phyloP scores from a whole-genome alignment of 2,888 invertebrate genomes.

The Drosophila testacea region DNA sequence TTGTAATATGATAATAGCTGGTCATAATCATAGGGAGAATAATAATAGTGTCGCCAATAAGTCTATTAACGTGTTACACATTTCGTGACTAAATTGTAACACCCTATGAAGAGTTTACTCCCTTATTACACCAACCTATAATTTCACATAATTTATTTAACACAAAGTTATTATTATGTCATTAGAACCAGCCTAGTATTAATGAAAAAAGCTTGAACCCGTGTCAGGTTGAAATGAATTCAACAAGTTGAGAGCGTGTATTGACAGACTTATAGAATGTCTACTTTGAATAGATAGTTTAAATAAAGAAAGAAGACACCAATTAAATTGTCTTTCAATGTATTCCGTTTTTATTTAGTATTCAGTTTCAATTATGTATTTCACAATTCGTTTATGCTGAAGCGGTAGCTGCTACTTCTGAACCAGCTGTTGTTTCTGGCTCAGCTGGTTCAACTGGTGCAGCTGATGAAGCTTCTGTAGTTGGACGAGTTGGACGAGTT shows the following conservation, averaged over 20 bases:
- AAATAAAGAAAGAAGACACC: too few relatives aligned
- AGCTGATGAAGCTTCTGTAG: background rate
- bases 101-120: background rate
- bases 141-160: background rate
- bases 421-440: too few relatives aligned
- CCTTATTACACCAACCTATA: background rate
- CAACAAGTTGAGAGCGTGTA: background rate
- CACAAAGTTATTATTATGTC: constrained; percentile 1
- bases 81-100: background rate
- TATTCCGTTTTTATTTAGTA: too few relatives aligned
- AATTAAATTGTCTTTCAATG: too few relatives aligned
- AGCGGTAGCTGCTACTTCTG: too few relatives aligned
- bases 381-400: too few relatives aligned
- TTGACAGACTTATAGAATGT: background rate
- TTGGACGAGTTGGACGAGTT: background rate
- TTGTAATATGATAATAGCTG: too few relatives aligned
- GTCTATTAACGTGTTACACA: background rate
- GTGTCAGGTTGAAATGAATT: too few relatives aligned
- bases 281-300: too few relatives aligned
- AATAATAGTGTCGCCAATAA: too few relatives aligned
- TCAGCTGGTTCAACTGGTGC: background rate
- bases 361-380: too few relatives aligned
- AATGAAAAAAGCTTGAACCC: background rate
- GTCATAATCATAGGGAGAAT: too few relatives aligned
- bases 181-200: background rate